Conservation (phyloP, 2,888 invertebrate genomes). For the Pteria penguin region DNA sequence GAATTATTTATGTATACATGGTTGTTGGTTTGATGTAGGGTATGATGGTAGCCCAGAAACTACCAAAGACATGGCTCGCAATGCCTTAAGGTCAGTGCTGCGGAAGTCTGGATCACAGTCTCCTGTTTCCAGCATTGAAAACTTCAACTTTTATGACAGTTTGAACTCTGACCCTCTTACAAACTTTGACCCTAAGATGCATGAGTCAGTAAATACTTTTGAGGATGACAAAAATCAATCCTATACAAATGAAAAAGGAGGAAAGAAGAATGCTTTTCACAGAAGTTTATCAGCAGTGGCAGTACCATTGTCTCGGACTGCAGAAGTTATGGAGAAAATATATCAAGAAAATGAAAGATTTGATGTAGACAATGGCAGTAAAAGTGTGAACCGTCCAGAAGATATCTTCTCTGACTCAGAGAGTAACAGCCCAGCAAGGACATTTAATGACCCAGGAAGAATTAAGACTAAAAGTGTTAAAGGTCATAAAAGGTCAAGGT, state of each 20-base stretch:
- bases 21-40: conserved; percentile 50
- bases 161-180: conserved; percentile 64
- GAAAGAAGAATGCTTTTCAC: conserved; percentile 23
- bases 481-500: conserved; percentile 67
- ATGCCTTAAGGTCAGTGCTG: conserved; percentile 64
- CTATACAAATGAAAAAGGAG: neutral
- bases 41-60: conserved; percentile 64
- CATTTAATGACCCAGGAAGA: conserved; percentile 17
- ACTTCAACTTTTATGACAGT: conserved; percentile 61
- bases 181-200: conserved; percentile 49
- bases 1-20: neutral
- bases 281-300: conserved; percentile 43
- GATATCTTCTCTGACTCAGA: conserved; percentile 61
- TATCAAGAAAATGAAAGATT: conserved; percentile 46
- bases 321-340: conserved; percentile 48
- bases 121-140: conserved; percentile 35
- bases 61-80: conserved; percentile 58
- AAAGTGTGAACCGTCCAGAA: conserved; percentile 41
- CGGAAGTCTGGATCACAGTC: conserved; percentile 66
- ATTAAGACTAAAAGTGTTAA: conserved; percentile 23
- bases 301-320: neutral
- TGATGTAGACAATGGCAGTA: conserved; percentile 1
- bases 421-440: conserved; percentile 40
- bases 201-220: neutral
- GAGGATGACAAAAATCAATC: neutral